phyloP scores from a whole-genome alignment of 2,797 vertebrate genomes.

The Sylvilagus floridanus region DNA sequence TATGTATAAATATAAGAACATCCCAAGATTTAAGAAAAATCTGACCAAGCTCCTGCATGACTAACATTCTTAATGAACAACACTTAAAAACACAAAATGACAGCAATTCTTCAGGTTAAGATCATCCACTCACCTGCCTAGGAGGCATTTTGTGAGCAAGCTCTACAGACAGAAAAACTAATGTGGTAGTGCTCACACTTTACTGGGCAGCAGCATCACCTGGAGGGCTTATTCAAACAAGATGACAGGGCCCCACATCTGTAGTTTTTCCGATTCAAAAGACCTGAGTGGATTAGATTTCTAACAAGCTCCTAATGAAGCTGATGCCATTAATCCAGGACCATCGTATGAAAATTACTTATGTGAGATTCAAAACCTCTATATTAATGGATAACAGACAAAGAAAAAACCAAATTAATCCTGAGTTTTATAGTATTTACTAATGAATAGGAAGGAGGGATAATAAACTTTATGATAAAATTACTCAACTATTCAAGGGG shows the following conservation, averaged over 20 bases:
- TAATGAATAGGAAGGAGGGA: not conserved
- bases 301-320: not conserved
- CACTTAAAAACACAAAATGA: not conserved
- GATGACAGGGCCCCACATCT: not conserved
- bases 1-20: not conserved
- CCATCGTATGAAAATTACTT: not conserved
- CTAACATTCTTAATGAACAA: not conserved
- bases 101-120: not conserved
- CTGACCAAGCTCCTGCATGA: not conserved
- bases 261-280: not conserved
- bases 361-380: not conserved
- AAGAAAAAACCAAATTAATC: not conserved
- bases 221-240: not conserved
- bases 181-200: not conserved
- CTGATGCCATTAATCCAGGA: not conserved
- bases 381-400: not conserved
- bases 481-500: not conserved
- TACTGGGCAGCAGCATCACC: not conserved
- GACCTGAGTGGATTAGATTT: not conserved
- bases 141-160: not conserved
- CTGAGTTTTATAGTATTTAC: not conserved
- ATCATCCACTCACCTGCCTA: not conserved
- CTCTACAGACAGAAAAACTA: constrained; percentile 25
- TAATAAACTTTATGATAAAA: not conserved
- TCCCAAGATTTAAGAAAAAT: not conserved